Conservation (phyloP, 2,797 vertebrate species). For the Silurus aristotelis region DNA sequence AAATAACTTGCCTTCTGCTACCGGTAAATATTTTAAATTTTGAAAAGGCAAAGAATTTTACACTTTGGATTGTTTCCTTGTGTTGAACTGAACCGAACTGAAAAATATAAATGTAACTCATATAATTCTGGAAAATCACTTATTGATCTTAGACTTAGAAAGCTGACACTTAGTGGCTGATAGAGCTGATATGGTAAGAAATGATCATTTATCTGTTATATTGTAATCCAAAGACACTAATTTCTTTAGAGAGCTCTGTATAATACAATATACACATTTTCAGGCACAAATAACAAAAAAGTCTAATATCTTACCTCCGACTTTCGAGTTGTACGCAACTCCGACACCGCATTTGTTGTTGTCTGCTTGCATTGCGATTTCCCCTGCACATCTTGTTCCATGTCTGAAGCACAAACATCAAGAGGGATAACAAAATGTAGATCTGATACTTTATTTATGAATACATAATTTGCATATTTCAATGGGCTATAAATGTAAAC, state of each 20-base stretch:
- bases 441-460: not conserved
- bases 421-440: too few relatives aligned
- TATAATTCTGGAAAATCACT: not conserved
- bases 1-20: too few relatives aligned
- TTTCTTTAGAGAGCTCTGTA: not conserved
- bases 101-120: not conserved
- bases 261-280: not conserved
- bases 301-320: slow-evolving; percentile 83
- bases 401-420: slow-evolving; percentile 76
- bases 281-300: not conserved
- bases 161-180: not conserved
- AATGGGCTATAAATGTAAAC: too few relatives aligned
- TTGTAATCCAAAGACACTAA: not conserved
- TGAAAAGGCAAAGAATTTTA: not conserved
- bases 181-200: not conserved
- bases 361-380: slow-evolving; percentile 97
- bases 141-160: too few relatives aligned
- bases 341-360: slow-evolving; percentile 97
- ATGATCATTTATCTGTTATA: not conserved
- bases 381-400: slow-evolving; percentile 94
- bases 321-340: slow-evolving; percentile 92
- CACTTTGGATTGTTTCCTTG: not conserved
- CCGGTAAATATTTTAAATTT: not conserved
- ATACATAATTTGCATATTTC: not conserved
- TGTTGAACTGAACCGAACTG: not conserved